A percentile compares a stretch with the other conserved stretches of the same genome.
Evolutionary conservation across 2,797 vertebrate genomes (phyloP).

Genomic region (Borostomias antarcticus): DNA sequence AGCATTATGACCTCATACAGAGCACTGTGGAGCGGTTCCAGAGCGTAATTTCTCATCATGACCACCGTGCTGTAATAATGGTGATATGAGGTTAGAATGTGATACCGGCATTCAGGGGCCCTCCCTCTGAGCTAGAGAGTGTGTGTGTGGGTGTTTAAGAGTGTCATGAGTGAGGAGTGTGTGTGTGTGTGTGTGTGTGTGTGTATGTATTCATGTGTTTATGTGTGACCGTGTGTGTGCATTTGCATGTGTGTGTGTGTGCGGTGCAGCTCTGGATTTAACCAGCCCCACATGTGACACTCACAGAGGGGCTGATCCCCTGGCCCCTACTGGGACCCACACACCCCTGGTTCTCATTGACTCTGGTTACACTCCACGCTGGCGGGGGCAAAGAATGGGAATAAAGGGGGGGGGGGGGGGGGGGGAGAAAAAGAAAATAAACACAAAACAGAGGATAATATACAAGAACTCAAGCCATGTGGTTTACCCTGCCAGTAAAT

Average conservation of each 20-base stretch:
- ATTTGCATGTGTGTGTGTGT: slow-evolving; percentile 10
- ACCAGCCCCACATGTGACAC: slow-evolving; percentile 72
- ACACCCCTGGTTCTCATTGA: slow-evolving; percentile 70
- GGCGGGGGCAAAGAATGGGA: slow-evolving; percentile 56
- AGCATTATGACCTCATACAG: slow-evolving; percentile 47
- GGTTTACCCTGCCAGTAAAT: slow-evolving; percentile 60
- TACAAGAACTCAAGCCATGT: slow-evolving; percentile 66
- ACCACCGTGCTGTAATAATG: slow-evolving; percentile 37
- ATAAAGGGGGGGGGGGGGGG: slow-evolving; percentile 39
- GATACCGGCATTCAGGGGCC: slow-evolving; percentile 36
- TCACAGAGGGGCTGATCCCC: slow-evolving; percentile 62
- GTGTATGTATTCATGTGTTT: background rate
- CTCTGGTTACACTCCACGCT: slow-evolving; percentile 66
- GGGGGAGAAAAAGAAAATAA: slow-evolving; percentile 26
- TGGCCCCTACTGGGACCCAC: slow-evolving; percentile 64
- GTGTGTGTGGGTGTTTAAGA: background rate
- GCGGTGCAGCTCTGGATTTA: slow-evolving; percentile 46
- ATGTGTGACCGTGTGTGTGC: slow-evolving; percentile 25
- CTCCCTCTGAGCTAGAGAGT: slow-evolving; percentile 4
- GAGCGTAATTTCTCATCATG: slow-evolving; percentile 24
- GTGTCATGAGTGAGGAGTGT: background rate
- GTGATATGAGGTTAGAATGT: slow-evolving; percentile 50
- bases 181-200: background rate
- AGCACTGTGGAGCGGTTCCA: slow-evolving; percentile 28
- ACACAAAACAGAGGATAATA: slow-evolving; percentile 56